A percentile compares a stretch with the other conserved stretches of the same genome.
Evolutionary conservation across 2,888 invertebrate genomes (phyloP).

Genomic region (Acrobeloides nanus): DNA sequence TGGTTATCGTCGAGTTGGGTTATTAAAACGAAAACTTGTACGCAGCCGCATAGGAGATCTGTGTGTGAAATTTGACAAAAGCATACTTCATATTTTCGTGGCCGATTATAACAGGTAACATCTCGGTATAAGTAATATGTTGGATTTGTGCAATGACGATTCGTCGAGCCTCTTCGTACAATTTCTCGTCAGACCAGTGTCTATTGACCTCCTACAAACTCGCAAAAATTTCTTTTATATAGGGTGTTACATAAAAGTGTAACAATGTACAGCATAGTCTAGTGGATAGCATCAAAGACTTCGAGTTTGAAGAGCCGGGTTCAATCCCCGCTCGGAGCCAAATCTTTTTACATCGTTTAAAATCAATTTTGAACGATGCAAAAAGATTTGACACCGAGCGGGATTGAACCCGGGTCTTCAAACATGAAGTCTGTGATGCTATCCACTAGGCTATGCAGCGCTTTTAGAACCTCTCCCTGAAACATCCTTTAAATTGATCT

Average conservation of each 20-base stretch:
- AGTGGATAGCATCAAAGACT: background rate
- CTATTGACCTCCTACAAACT: constrained; percentile 33
- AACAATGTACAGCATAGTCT: background rate
- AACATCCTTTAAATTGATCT: no score
- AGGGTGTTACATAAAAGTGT: constrained; percentile 2
- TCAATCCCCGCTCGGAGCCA: no score
- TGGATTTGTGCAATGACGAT: constrained; percentile 61
- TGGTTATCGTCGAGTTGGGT: no score
- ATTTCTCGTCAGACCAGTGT: constrained; percentile 50
- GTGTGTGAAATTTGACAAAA: background rate
- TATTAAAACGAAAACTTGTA: no score
- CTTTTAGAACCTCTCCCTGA: background rate
- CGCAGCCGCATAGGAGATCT: background rate
- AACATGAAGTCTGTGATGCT: no score
- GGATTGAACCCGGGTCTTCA: no score
- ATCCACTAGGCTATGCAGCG: no score
- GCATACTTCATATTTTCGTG: constrained; percentile 33
- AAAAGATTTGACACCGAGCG: no score
- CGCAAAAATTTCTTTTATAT: constrained; percentile 1
- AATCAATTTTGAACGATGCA: no score
- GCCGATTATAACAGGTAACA: constrained; percentile 48
- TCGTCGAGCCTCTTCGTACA: constrained; percentile 55
- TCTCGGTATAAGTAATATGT: constrained; percentile 56
- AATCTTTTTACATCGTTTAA: no score
- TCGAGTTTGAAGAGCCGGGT: no score